Base-by-base conservation (phyloP, 2,113 vertebrate species). In the Caranx melampygus region DNA sequence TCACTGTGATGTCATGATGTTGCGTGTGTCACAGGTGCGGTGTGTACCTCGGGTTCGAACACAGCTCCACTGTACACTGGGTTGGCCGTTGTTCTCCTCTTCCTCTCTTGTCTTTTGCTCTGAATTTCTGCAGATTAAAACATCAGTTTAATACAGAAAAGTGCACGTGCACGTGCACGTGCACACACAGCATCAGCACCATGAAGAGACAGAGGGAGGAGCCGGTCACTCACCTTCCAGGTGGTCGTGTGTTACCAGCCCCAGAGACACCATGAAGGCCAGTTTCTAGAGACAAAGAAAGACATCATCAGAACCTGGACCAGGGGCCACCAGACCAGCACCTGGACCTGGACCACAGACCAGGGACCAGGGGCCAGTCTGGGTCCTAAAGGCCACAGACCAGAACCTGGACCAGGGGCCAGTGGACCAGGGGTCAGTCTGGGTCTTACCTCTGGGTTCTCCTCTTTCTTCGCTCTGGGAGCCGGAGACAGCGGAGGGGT, bases 201-300 rank as follows among this genome's bases (percentile, higher is more conserved):
- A n/a, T 16, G 47, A 16, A 7, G 47, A 52, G 6, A 4, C 0
- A 31, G 31, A 12, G 13, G 47, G 1, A 51, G 18, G 16, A 37
- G 6, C 33, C 1, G 4, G 9, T 13, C 2, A 34, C 83, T 94
- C 95, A 98, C 98, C 98, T 96, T 99, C 97, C 88, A 99, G 90
- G 91, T 99, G 98, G 92, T 98, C 97, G 20, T 99, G 96, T 91
- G 98, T 99, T 58, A 99, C 98, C 57, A 99, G 93, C 61, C 98
- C 98, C 76, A 99, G 91, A 84, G 98, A 98, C 87, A 99, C 97
- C 98, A 99, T 99, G 93, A 99, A 99, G 94, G 98, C 97, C 93
- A 99, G 96, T 99, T 99, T 99, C 98, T 99, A 88, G 40, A 37
- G 3, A 78, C 35, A 40, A 83, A 3, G 61, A 34, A 51, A 11